Percentiles rank a stretch among this genome's conserved stretches.
phyloP scores from a whole-genome alignment of 1,140 invertebrate genomes.

The Stratiolaelaps scimitus region DNA sequence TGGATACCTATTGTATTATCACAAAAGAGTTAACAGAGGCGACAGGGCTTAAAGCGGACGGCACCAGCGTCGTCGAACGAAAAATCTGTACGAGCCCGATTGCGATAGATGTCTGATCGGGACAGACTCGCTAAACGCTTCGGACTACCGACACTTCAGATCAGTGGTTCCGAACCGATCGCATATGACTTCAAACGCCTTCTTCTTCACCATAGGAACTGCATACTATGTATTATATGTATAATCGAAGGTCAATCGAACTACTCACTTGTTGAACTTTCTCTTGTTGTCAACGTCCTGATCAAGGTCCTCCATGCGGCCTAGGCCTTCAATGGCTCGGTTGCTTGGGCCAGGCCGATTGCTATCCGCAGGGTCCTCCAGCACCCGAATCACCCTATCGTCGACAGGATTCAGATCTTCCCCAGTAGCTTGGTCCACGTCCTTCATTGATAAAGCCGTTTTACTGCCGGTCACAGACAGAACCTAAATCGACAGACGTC shows the following conservation, averaged over 20 bases:
- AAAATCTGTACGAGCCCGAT: too few relatives aligned
- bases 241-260: slow-evolving; percentile 31
- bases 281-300: slow-evolving; percentile 64
- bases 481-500: slow-evolving; percentile 45
- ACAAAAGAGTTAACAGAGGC: too few relatives aligned
- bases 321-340: slow-evolving; percentile 33
- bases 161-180: too few relatives aligned
- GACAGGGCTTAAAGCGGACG: too few relatives aligned
- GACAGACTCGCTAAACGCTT: too few relatives aligned
- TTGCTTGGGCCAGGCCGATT: slow-evolving; percentile 71
- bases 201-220: too few relatives aligned
- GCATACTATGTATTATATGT: too few relatives aligned
- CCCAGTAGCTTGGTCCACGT: slow-evolving; percentile 88
- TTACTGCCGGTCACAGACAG: slow-evolving; percentile 80
- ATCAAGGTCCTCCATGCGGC: slow-evolving; percentile 46
- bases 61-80: too few relatives aligned
- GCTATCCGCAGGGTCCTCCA: slow-evolving; percentile 53
- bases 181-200: too few relatives aligned
- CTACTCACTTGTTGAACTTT: slow-evolving; percentile 40
- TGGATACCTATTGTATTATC: too few relatives aligned
- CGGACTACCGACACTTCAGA: too few relatives aligned
- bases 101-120: too few relatives aligned
- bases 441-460: slow-evolving; percentile 93
- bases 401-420: slow-evolving; percentile 79
- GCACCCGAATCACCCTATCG: slow-evolving; percentile 37